phyloP scores from a whole-genome alignment of 2,113 vertebrate genomes.

The Neopipo cinnamomea region DNA sequence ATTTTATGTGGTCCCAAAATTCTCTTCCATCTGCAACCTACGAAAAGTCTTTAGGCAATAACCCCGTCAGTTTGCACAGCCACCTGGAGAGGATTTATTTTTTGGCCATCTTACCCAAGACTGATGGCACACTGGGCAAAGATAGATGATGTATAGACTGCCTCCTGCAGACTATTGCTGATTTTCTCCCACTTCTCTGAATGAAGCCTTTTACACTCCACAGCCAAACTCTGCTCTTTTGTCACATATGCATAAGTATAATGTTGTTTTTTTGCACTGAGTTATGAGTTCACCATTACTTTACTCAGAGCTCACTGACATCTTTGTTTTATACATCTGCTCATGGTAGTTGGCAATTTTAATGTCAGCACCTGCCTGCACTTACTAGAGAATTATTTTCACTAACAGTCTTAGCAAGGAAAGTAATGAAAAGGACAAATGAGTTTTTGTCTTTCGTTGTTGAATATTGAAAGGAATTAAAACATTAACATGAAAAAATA shows the following conservation, averaged over 20 bases:
- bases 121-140: neutral
- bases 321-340: neutral
- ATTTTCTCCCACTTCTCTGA: neutral
- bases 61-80: neutral
- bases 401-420: neutral
- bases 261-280: neutral
- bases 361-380: neutral
- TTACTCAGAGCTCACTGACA: neutral
- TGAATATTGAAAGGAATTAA: neutral
- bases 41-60: neutral
- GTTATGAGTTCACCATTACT: neutral
- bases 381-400: neutral
- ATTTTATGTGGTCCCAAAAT: neutral
- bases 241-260: neutral
- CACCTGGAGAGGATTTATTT: neutral
- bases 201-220: neutral
- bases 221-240: neutral
- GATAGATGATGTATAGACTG: neutral
- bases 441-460: neutral
- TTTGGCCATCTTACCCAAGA: neutral
- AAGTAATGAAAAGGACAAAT: neutral
- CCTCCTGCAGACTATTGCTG: neutral
- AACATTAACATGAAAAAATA: neutral
- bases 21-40: neutral
- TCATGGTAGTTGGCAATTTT: neutral